Percentiles rank a stretch among this genome's conserved stretches.
These are phyloP conservation scores for Eulemur rufifrons DNA, from an alignment of 2,113 vertebrate genomes.

Conservation along the genomic window DNA sequence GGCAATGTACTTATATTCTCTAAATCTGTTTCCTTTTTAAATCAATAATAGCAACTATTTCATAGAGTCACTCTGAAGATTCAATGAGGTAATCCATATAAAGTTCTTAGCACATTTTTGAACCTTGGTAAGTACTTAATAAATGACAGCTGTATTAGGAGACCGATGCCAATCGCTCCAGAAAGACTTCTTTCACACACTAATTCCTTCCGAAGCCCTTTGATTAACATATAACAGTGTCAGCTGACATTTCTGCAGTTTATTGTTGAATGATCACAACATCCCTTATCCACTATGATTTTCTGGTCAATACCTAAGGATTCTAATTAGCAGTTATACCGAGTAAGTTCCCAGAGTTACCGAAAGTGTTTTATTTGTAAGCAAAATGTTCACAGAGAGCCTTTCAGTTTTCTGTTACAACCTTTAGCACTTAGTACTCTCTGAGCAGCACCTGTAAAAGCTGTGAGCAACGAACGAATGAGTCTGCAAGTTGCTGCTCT, in stretches of 20 bases:
- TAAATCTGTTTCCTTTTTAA: not conserved
- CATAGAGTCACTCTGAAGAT: not conserved
- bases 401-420: not conserved
- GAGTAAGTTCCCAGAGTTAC: not conserved
- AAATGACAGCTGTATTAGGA: not conserved
- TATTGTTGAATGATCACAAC: not conserved
- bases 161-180: not conserved
- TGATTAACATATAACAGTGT: not conserved
- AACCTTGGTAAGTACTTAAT: not conserved
- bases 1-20: not conserved
- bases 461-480: not conserved
- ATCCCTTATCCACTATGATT: not conserved
- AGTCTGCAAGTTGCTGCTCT: no score
- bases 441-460: not conserved
- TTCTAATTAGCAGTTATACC: not conserved
- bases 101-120: not conserved
- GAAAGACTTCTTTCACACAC: not conserved
- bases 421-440: not conserved
- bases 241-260: not conserved
- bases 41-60: not conserved
- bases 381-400: not conserved
- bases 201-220: not conserved
- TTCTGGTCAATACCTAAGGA: not conserved
- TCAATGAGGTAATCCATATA: not conserved
- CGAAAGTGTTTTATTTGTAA: not conserved